Evolutionary conservation across 2,797 vertebrate species (phyloP).

Genomic region (Sebastes iracundus): DNA sequence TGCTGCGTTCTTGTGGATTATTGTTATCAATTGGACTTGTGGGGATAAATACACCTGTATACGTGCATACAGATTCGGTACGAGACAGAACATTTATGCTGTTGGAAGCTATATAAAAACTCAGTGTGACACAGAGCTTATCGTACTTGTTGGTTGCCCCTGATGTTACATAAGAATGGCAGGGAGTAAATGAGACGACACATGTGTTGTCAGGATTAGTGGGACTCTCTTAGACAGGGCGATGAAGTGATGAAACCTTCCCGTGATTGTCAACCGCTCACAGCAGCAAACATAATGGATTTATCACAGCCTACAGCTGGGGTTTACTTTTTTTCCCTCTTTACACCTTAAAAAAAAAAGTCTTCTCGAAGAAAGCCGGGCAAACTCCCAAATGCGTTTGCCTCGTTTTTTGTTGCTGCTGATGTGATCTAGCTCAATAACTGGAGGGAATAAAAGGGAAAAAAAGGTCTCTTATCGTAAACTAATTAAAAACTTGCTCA

Average conservation of each 20-base stretch:
- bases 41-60: conserved; percentile 1
- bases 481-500: conserved; percentile 75
- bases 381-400: conserved; percentile 23
- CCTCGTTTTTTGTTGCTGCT: conserved; percentile 23
- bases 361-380: conserved; percentile 21
- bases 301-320: conserved; percentile 37
- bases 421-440: conserved; percentile 50
- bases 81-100: neutral
- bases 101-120: neutral
- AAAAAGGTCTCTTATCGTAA: conserved; percentile 62
- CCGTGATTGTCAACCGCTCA: conserved; percentile 34
- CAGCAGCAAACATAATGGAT: conserved; percentile 42
- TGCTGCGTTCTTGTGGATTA: conserved; percentile 36
- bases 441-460: conserved; percentile 33
- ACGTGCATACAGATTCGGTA: conserved; percentile 9
- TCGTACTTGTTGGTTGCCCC: conserved; percentile 1
- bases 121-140: conserved; percentile 18
- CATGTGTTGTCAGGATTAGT: conserved; percentile 56
- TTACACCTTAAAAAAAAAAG: neutral
- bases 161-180: conserved; percentile 38
- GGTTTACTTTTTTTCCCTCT: neutral
- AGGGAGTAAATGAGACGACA: conserved; percentile 51
- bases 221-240: conserved; percentile 33
- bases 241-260: conserved; percentile 45
- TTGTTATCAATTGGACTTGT: conserved; percentile 38